Conservation (phyloP, 30 jellyfish, hydroid and myxozoan species). For the Aurelia aurita region DNA sequence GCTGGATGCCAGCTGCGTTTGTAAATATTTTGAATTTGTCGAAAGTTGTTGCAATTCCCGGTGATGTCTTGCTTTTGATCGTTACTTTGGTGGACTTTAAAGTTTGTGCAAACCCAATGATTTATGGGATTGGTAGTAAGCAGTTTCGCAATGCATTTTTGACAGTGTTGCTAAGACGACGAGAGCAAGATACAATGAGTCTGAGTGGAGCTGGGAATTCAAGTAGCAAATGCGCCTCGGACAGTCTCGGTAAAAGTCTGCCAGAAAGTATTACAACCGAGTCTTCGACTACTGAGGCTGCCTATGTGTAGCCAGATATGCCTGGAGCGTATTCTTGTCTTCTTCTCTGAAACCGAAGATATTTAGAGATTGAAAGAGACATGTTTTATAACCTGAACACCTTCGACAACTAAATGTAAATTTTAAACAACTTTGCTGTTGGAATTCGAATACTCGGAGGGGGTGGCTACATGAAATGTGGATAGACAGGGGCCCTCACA, state of each 20-base stretch:
- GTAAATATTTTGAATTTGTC: conserved; percentile 62
- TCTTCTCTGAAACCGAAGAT: too few relatives aligned
- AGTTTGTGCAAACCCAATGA: conserved; percentile 83
- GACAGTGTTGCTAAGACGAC: conserved; percentile 28
- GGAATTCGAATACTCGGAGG: too few relatives aligned
- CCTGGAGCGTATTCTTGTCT: too few relatives aligned
- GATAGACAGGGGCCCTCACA: too few relatives aligned
- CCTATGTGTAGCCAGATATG: conserved; percentile 4
- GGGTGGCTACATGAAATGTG: too few relatives aligned
- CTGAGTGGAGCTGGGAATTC: conserved; percentile 21
- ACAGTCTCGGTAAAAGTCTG: not conserved
- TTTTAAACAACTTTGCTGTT: too few relatives aligned
- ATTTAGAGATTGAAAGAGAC: too few relatives aligned
- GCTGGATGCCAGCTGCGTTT: conserved; percentile 91
- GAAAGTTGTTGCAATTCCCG: conserved; percentile 38
- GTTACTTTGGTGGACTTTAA: conserved; percentile 86
- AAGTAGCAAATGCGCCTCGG: not conserved
- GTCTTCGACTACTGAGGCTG: not conserved
- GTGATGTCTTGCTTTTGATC: conserved; percentile 34
- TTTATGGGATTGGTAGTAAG: conserved; percentile 88
- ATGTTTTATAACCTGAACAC: too few relatives aligned
- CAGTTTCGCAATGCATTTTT: conserved; percentile 75
- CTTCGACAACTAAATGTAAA: too few relatives aligned
- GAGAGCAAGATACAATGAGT: conserved; percentile 26
- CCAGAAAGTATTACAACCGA: not conserved